Base-by-base conservation (phyloP, 2,113 vertebrate species). In the Ageneiosus marmoratus region DNA sequence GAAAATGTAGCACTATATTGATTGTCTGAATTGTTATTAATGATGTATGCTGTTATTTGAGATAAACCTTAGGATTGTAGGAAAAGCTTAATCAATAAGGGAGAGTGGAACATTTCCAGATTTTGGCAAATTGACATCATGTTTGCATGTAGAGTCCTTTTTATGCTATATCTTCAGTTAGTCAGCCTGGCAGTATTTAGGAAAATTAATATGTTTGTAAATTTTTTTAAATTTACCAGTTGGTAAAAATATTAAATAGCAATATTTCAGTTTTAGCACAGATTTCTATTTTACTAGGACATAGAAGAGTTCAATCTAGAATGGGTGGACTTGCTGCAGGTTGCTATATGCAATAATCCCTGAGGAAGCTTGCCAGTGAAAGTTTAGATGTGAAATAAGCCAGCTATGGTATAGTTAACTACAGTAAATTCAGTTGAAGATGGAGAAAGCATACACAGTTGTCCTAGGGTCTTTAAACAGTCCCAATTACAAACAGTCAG, bases 341-440 rank as follows among this genome's bases (percentile, higher is more conserved):
- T 55, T 85, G 51, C 89, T 53, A 69, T 89, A 86, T 84, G 58
- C 79, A 58, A 4, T 27, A 2, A 46, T 83, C 77, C 78, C 86
- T 72, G 77, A 41, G 27, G 87, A 89, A 83, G 73, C 27, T 48
- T 58, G 20, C 22, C 37, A 83, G 10, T 44, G 60, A 67, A 80
- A 85, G 75, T 53, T 81, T 63, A 53, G 4, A 84, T 51, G 44
- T 81, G 78, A 91, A 89, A 50, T 89, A 89, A 89, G 91, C 46
- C 88, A 87, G 79, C 41, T 63, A 62, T 18, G 5, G 58, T 27
- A 12, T 72, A 82, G 67, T 69, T 5, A 34, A 11, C 44, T 41
- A 53, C 29, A 82, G 74, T 56, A 72, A 22, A 76, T 82, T 60
- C 29, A 74, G 44, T 44, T 53, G 41, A 78, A 50, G 27, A 44